These are phyloP conservation scores for Diaphora mendica DNA, from an alignment of 2,888 invertebrate genomes.

Conservation along the genomic window DNA sequence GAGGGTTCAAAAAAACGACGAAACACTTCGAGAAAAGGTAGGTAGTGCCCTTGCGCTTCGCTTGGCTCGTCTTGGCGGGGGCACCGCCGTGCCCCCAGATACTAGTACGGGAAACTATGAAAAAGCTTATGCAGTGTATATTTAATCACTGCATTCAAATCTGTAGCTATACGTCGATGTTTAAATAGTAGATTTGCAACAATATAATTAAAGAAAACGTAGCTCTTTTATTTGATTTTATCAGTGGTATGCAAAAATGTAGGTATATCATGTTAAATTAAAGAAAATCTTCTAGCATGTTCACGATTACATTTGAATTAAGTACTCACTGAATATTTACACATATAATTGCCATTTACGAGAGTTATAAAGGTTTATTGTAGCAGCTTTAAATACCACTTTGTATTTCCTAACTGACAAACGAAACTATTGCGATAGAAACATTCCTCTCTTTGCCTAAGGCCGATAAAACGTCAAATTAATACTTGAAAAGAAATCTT, in stretches of 20 bases:
- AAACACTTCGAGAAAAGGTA: too few relatives aligned
- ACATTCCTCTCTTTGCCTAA: background rate
- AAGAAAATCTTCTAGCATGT: background rate
- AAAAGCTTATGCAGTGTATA: too few relatives aligned
- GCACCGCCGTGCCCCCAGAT: too few relatives aligned
- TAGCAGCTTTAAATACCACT: slow-evolving; percentile 6
- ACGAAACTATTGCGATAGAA: background rate
- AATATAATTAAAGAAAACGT: too few relatives aligned
- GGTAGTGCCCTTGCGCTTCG: too few relatives aligned
- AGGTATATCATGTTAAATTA: background rate
- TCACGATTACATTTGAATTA: background rate
- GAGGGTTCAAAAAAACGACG: too few relatives aligned
- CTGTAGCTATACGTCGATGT: background rate
- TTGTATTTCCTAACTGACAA: slow-evolving; percentile 14
- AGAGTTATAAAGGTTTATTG: slow-evolving; percentile 17
- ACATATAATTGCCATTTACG: slow-evolving; percentile 11
- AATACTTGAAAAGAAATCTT: background rate
- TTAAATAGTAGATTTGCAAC: too few relatives aligned
- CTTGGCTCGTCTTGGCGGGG: too few relatives aligned
- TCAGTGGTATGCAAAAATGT: background rate
- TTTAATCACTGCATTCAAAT: background rate
- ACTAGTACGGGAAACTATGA: too few relatives aligned
- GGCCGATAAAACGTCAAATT: background rate
- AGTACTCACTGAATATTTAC: background rate
- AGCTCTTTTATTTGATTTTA: background rate